Base-by-base conservation (phyloP, 2,888 invertebrate genomes). In the Cerceris ruficornis region DNA sequence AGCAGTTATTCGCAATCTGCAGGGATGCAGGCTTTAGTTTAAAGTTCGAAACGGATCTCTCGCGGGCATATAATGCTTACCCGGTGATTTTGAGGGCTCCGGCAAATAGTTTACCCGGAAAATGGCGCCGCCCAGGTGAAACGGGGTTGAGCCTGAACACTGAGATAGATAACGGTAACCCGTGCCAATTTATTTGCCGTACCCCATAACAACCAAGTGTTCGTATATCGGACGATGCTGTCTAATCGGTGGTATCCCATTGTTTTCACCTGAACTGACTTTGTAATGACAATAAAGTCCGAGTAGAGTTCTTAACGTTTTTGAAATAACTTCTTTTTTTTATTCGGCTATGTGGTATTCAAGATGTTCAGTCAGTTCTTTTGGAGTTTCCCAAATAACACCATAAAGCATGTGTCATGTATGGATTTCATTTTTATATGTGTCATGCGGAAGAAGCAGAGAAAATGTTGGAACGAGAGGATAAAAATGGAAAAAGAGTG, bases 51-150 rank as follows among this genome's bases (percentile, higher is more conserved):
- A 80, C 76, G 73, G 84, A 83, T 83, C 72, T 73, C 73, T 42
- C 65, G 17, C 68, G 71, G 55, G 54, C 68, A 65, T 78, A 82
- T 81, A 85, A 88, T 81, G 85, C 85, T 84, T 80, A 72, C 83
- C 81, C 78, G 83, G 86, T 87, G 83, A 88, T 88, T 88, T 88
- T 85, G 84, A 79, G 83, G 82, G 69, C 55, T 71, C 75, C 42
- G 62, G 81, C 85, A 85, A 87, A 87, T 84, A 85, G 84, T 87
- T 83, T 79, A 79, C 65, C 78, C 76, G 72, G 77, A 64, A 85
- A 84, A 86, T 75, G 69, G 62, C 39, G 58, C 71, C 67, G 74
- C 77, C 67, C 60, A 68, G 61, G 75, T 58, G 43, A 52, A 66
- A 64, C 72, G 67, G 64, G 50, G 65, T 68, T 42, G 62, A 58